A percentile compares a stretch with the other conserved stretches of the same genome.
These are phyloP conservation scores for Pollenia angustigena DNA, from an alignment of 2,888 invertebrate species.

Conservation along the genomic window DNA sequence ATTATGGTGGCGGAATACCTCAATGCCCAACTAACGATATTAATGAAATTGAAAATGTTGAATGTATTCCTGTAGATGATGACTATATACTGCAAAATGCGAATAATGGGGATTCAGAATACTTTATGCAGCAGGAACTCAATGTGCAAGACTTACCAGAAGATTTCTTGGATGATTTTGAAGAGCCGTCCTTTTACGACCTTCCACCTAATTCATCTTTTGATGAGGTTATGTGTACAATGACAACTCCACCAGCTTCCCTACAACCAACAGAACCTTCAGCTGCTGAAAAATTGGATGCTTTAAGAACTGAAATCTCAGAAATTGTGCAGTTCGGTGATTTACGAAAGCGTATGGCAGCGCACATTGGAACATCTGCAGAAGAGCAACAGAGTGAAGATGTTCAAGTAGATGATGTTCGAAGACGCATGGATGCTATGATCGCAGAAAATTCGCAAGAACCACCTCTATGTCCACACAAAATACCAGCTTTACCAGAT, in stretches of 20 bases:
- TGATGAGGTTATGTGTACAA: slow-evolving; percentile 56
- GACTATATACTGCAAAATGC: slow-evolving; percentile 65
- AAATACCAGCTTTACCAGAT: slow-evolving; percentile 29
- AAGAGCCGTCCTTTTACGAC: slow-evolving; percentile 62
- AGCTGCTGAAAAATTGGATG: slow-evolving; percentile 1
- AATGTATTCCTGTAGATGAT: slow-evolving; percentile 71
- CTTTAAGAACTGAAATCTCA: neutral
- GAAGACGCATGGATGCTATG: slow-evolving; percentile 8
- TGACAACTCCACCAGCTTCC: slow-evolving; percentile 30
- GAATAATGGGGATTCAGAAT: slow-evolving; percentile 10
- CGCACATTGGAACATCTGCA: neutral
- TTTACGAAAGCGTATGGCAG: slow-evolving; percentile 22
- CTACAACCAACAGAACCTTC: neutral
- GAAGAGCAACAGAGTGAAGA: neutral
- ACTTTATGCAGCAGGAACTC: slow-evolving; percentile 1
- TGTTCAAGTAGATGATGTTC: slow-evolving; percentile 29
- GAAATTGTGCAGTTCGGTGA: neutral
- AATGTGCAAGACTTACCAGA: slow-evolving; percentile 48
- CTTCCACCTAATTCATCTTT: slow-evolving; percentile 44
- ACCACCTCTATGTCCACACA: neutral
- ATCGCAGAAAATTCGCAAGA: neutral
- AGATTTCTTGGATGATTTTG: slow-evolving; percentile 65
- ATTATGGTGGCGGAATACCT: slow-evolving; percentile 35
- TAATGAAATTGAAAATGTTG: neutral
- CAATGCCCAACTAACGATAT: neutral